Conservation (phyloP, 2,888 invertebrate genomes). For the Pachymerium ferrugineum region DNA sequence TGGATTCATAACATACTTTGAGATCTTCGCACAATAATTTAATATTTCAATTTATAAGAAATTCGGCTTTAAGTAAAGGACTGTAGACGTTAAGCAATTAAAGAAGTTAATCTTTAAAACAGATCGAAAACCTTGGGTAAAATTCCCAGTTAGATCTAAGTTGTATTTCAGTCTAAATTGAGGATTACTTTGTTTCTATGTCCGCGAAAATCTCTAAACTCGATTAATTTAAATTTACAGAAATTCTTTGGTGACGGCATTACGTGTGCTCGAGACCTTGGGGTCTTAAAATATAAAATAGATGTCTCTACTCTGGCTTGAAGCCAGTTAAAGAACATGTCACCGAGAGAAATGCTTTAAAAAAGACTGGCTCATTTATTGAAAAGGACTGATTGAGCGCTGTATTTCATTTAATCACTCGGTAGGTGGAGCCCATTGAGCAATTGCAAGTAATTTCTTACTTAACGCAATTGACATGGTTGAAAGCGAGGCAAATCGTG, state of each 20-base stretch:
- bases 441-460: neutral
- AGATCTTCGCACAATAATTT: too few species aligned
- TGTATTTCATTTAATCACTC: neutral
- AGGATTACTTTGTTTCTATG: neutral
- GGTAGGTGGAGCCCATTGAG: slow-evolving; percentile 11
- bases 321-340: slow-evolving; percentile 17
- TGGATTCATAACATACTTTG: too few species aligned
- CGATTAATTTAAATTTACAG: neutral
- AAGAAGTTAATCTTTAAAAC: too few species aligned
- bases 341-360: slow-evolving; percentile 21
- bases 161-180: too few species aligned
- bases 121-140: too few species aligned
- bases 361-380: neutral
- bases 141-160: too few species aligned
- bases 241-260: slow-evolving; percentile 15
- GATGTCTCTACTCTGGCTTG: slow-evolving; percentile 3
- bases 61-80: too few species aligned
- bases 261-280: neutral
- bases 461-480: too few species aligned
- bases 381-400: slow-evolving; percentile 22
- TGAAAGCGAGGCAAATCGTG: too few species aligned
- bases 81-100: too few species aligned
- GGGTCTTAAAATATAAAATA: slow-evolving; percentile 24
- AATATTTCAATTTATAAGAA: too few species aligned
- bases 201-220: neutral